phyloP scores from a whole-genome alignment of 2,888 invertebrate genomes.

The Sarcophaga caerulescens region DNA sequence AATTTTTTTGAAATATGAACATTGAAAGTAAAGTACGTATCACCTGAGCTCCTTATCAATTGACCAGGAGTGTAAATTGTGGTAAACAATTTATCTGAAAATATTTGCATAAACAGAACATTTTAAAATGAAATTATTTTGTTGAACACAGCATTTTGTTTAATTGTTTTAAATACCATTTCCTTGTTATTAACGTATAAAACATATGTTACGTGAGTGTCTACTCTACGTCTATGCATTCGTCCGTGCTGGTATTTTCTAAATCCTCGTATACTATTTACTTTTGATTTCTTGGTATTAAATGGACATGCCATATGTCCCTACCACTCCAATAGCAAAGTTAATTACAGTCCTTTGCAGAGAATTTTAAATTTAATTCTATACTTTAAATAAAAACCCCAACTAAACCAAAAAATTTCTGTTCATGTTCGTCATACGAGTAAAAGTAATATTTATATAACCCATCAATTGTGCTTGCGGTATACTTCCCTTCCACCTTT shows the following conservation, averaged over 20 bases:
- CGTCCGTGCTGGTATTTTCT: neutral
- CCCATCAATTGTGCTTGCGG: no score
- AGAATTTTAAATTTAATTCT: no score
- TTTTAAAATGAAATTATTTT: constrained; percentile 50
- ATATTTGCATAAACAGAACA: constrained; percentile 7
- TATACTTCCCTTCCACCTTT: no score
- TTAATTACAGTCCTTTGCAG: no score
- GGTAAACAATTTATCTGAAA: neutral
- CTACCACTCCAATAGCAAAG: no score
- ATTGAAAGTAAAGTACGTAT: no score
- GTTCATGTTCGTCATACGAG: no score
- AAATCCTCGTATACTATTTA: constrained; percentile 28
- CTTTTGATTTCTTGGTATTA: constrained; percentile 20
- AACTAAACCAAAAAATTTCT: no score
- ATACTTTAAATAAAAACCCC: no score
- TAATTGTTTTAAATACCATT: constrained; percentile 61
- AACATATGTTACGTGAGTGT: constrained; percentile 46
- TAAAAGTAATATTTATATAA: no score
- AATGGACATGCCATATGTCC: neutral
- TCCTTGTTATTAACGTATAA: constrained; percentile 56
- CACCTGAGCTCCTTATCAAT: no score
- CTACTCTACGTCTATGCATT: neutral
- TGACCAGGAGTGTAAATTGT: neutral
- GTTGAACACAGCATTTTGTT: constrained; percentile 45
- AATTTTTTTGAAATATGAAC: no score